phyloP scores from a whole-genome alignment of 2,888 invertebrate species.

The Rotaria socialis region DNA sequence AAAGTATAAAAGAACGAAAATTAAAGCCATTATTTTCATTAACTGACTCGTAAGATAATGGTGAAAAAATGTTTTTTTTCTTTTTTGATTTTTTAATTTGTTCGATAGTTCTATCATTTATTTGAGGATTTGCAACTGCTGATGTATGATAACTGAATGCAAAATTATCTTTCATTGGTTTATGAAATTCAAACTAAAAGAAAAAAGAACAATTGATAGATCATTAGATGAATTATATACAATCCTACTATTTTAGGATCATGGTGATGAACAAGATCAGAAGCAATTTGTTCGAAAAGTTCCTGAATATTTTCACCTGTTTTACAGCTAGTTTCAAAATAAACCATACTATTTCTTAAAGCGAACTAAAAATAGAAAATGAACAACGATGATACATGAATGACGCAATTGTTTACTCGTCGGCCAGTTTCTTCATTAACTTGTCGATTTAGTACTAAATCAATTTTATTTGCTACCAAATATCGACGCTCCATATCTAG shows the following conservation, averaged over 20 bases:
- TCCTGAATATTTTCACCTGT: conserved; percentile 6
- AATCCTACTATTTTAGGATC: neutral
- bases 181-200: neutral
- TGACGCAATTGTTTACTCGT: neutral
- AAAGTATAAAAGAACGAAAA: neutral
- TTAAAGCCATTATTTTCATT: neutral
- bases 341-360: neutral
- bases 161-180: neutral
- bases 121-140: neutral
- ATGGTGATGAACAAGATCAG: neutral
- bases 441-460: neutral
- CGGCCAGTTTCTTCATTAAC: conserved; percentile 16
- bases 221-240: too few species aligned
- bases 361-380: neutral
- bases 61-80: neutral
- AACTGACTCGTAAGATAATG: neutral
- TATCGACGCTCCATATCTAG: conserved; percentile 24
- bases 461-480: conserved; percentile 25
- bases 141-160: neutral
- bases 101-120: neutral
- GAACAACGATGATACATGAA: too few species aligned
- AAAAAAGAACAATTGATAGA: neutral
- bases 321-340: conserved; percentile 12
- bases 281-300: neutral
- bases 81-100: neutral